Conservation (phyloP, 2,113 vertebrate species). For the Pipa parva region DNA sequence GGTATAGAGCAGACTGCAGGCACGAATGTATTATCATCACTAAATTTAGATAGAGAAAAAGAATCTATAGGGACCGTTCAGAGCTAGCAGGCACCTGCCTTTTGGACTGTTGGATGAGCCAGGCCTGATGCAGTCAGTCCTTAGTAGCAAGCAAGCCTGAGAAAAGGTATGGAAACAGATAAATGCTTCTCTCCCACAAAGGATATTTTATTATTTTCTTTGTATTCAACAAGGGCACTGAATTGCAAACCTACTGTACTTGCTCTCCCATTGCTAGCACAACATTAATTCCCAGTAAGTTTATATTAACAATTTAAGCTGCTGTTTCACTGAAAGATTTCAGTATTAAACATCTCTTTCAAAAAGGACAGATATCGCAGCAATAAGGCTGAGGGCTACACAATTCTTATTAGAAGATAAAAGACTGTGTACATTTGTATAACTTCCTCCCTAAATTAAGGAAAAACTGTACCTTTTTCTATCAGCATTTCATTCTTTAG, state of each 20-base stretch:
- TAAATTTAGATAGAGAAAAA: no score
- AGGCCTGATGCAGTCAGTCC: no score
- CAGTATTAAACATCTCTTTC: slow-evolving; percentile 25
- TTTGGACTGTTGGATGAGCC: no score
- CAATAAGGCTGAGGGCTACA: slow-evolving; percentile 1
- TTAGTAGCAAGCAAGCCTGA: no score
- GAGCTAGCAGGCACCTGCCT: no score
- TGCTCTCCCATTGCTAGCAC: neutral
- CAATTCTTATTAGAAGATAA: slow-evolving; percentile 16
- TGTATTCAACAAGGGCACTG: neutral
- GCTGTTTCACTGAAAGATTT: slow-evolving; percentile 26
- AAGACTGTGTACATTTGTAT: slow-evolving; percentile 20
- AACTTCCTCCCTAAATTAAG: neutral
- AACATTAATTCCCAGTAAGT: slow-evolving; percentile 27
- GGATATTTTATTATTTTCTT: neutral
- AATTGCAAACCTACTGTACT: neutral
- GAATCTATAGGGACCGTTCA: no score
- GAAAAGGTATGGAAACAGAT: no score
- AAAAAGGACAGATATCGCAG: slow-evolving; percentile 12
- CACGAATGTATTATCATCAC: no score
- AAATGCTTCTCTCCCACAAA: no score
- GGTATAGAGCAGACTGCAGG: no score
- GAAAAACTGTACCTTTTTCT: no score
- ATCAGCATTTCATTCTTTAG: no score
- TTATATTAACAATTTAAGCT: slow-evolving; percentile 29